Evolutionary conservation across 2,797 vertebrate species (phyloP).

Genomic region (Hydrocynus forskahlii): DNA sequence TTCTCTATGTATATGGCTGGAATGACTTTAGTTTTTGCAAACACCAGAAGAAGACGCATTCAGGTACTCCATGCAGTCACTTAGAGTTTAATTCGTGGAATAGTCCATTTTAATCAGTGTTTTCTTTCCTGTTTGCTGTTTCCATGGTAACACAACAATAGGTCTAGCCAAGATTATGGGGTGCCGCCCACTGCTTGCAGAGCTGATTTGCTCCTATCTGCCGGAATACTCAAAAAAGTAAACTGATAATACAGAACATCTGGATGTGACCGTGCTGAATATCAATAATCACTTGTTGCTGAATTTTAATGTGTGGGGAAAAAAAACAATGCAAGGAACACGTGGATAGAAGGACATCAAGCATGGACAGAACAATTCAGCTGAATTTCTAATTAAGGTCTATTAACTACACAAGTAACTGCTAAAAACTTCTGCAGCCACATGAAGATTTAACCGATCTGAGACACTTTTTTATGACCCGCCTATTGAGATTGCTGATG

Average conservation of each 20-base stretch:
- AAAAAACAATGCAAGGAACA: background rate
- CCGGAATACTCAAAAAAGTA: background rate
- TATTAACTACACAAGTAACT: too few relatives aligned
- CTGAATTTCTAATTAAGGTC: background rate
- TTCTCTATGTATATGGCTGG: too few relatives aligned
- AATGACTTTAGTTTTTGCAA: background rate
- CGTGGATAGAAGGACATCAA: background rate
- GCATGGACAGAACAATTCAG: background rate
- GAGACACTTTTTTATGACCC: too few relatives aligned
- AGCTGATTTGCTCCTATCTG: constrained; percentile 4
- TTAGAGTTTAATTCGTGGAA: background rate
- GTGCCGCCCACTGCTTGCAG: background rate
- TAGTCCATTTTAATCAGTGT: background rate
- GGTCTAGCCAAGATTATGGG: background rate
- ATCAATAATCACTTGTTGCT: background rate
- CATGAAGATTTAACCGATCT: too few relatives aligned
- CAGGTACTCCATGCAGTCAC: background rate
- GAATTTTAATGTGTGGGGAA: background rate
- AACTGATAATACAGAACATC: background rate
- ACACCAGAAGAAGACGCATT: background rate
- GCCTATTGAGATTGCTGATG: too few relatives aligned
- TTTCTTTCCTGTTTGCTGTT: constrained; percentile 9
- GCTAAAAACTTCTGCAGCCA: too few relatives aligned
- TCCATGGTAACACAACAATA: constrained; percentile 14
- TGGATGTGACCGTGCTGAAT: constrained; percentile 13